Evolutionary conservation across 2,113 vertebrate species (phyloP).

Genomic region (Cyphomyrus plagiostoma): DNA sequence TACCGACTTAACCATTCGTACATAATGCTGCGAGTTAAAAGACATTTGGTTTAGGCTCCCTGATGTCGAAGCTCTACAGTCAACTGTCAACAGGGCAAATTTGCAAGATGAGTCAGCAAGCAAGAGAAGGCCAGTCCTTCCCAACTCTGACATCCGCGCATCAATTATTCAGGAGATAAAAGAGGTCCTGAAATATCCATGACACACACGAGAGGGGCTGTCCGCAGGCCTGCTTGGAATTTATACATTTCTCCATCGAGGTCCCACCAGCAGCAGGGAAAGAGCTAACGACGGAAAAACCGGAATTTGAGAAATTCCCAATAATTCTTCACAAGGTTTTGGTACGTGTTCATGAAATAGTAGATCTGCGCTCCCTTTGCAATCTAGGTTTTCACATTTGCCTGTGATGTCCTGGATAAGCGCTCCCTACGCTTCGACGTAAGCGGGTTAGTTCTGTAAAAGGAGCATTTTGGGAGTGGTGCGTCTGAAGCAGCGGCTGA

Average conservation of each 20-base stretch:
- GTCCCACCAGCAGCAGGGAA: background rate
- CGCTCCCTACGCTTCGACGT: background rate
- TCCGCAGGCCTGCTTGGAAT: background rate
- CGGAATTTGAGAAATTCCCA: background rate
- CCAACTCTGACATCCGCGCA: background rate
- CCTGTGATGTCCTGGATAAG: background rate
- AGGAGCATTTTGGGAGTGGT: background rate
- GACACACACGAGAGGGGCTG: background rate
- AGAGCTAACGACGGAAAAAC: background rate
- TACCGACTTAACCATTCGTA: background rate
- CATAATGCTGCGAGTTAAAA: background rate
- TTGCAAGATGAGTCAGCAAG: background rate
- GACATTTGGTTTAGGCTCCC: background rate
- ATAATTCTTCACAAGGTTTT: background rate
- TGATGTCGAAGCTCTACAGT: background rate
- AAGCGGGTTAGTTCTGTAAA: background rate
- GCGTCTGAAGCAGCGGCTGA: background rate
- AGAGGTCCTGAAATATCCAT: conserved; percentile 6
- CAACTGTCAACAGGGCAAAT: background rate
- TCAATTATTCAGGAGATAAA: conserved; percentile 18
- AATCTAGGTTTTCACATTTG: background rate
- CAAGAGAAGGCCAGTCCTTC: background rate
- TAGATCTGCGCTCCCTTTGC: background rate
- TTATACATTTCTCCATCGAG: background rate
- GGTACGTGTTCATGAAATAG: background rate